A percentile compares a stretch with the other conserved stretches of the same genome.
Evolutionary conservation across 1,140 invertebrate species (phyloP).

Genomic region (Anadara kagoshimensis): DNA sequence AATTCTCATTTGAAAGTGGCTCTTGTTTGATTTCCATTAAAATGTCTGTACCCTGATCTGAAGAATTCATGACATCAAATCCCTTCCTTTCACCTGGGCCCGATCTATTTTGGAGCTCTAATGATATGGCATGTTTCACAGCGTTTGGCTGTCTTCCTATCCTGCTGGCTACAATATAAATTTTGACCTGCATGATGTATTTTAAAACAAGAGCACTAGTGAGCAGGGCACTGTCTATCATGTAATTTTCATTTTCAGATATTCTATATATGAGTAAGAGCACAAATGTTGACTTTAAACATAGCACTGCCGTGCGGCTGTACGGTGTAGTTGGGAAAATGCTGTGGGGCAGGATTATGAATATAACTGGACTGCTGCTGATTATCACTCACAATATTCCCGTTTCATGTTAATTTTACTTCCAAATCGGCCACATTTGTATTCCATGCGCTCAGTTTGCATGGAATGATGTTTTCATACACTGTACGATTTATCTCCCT

Average conservation of each 20-base stretch:
- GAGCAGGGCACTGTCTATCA: neutral
- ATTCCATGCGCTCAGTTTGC: no score
- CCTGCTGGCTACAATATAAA: conserved; percentile 58
- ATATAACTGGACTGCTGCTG: neutral
- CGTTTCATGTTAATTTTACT: no score
- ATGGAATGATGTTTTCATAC: no score
- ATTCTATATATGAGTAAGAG: neutral
- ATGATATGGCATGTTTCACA: conserved; percentile 65
- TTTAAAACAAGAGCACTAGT: neutral
- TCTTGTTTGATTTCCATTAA: no score
- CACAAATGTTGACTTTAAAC: neutral
- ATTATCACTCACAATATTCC: no score
- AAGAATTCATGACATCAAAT: no score
- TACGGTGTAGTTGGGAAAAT: neutral
- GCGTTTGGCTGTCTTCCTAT: conserved; percentile 71
- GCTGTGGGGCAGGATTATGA: neutral
- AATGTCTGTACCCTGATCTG: no score
- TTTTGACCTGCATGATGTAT: neutral
- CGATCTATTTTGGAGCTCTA: conserved; percentile 53
- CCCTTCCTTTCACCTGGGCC: neutral
- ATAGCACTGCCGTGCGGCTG: neutral
- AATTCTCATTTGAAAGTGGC: no score
- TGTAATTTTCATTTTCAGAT: neutral
- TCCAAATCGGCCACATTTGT: neutral
- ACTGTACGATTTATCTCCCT: no score